Conservation (phyloP, 1,140 invertebrate genomes). For the Globodera ellingtonae region DNA sequence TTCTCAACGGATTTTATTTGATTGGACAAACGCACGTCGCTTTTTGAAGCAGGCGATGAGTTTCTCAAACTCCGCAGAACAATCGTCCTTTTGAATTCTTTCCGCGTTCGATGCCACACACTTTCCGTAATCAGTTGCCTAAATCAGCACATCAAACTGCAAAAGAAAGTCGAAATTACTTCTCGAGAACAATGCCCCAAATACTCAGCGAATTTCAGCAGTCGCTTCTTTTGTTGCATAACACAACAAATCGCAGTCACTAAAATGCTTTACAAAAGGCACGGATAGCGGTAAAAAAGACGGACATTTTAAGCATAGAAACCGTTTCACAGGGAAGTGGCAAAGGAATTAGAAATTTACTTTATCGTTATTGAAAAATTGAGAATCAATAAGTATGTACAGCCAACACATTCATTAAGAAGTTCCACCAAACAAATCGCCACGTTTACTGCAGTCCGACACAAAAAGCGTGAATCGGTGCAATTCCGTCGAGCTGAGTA, state of each 20-base stretch:
- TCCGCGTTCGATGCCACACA: slow-evolving; percentile 62
- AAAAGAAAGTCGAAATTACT: slow-evolving; percentile 35
- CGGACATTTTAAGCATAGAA: neutral
- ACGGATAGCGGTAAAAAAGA: neutral
- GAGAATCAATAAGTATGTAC: slow-evolving; percentile 3
- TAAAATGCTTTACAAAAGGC: neutral
- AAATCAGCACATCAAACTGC: slow-evolving; percentile 4
- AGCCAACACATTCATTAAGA: slow-evolving; percentile 16
- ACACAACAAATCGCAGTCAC: neutral
- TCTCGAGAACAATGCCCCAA: slow-evolving; percentile 48
- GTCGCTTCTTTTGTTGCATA: slow-evolving; percentile 39
- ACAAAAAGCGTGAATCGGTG: slow-evolving; percentile 44
- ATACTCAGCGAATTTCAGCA: slow-evolving; percentile 54
- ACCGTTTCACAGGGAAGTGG: neutral
- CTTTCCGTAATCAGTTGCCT: slow-evolving; percentile 59
- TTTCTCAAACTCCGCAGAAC: slow-evolving; percentile 56
- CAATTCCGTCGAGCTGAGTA: slow-evolving; percentile 50
- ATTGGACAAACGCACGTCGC: slow-evolving; percentile 35
- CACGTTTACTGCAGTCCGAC: slow-evolving; percentile 1
- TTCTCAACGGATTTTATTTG: neutral
- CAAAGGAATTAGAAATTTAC: slow-evolving; percentile 4
- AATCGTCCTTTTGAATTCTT: slow-evolving; percentile 51
- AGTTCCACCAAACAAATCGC: neutral
- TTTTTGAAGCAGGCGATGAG: slow-evolving; percentile 59
- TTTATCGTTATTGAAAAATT: slow-evolving; percentile 12